Conservation (phyloP, 92 coral and sea anemone genomes). For the Actinernus sp. region DNA sequence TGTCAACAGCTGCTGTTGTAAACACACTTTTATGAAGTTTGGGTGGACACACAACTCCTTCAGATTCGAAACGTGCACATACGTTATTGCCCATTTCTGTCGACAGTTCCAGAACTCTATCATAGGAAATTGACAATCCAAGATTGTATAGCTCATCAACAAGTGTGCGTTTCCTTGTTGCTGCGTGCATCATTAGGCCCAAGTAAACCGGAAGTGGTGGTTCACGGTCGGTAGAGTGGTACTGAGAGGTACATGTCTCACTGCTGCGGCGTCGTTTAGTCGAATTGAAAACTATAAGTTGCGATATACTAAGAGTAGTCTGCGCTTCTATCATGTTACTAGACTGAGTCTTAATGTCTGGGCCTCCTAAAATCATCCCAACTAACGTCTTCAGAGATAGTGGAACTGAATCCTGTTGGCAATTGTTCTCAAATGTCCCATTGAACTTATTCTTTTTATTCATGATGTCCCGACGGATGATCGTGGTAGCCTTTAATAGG, state of each 20-base stretch:
- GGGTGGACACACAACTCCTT: slow-evolving; percentile 69
- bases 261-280: too few species aligned
- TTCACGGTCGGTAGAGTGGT: slow-evolving; percentile 51
- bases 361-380: too few species aligned
- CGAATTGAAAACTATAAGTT: too few species aligned
- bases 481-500: too few species aligned
- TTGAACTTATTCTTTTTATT: too few species aligned
- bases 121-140: slow-evolving; percentile 70
- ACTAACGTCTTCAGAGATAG: too few species aligned
- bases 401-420: too few species aligned
- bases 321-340: too few species aligned
- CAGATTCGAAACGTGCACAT: slow-evolving; percentile 41
- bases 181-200: slow-evolving; percentile 62
- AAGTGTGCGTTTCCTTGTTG: slow-evolving; percentile 59
- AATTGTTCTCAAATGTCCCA: too few species aligned
- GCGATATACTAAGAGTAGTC: too few species aligned
- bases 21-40: slow-evolving; percentile 24
- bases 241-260: slow-evolving; percentile 8
- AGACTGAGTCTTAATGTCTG: too few species aligned
- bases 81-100: slow-evolving; percentile 73
- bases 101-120: slow-evolving; percentile 64
- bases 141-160: slow-evolving; percentile 51
- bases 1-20: slow-evolving; percentile 73
- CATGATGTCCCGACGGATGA: too few species aligned
- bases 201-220: slow-evolving; percentile 67